phyloP scores from a whole-genome alignment of 2,797 vertebrate genomes.

The Molossus alvarezi region DNA sequence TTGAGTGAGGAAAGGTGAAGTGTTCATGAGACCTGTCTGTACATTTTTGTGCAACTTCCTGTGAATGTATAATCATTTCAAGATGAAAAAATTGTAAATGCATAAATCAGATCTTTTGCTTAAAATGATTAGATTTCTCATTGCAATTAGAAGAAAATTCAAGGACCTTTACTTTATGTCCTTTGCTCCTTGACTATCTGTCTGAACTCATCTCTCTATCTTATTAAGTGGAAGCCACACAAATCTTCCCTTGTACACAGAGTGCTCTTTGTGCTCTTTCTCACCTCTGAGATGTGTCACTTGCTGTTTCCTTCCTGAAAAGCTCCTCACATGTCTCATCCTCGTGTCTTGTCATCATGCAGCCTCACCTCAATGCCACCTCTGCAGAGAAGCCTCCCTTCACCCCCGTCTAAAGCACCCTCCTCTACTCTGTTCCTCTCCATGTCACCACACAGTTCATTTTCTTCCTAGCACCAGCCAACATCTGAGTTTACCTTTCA shows the following conservation, averaged over 20 bases:
- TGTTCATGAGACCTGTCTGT: background rate
- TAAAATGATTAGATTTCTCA: background rate
- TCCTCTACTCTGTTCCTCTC: background rate
- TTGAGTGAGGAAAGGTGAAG: background rate
- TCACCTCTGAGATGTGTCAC: background rate
- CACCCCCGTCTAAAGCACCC: background rate
- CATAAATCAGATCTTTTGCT: background rate
- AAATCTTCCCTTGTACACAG: background rate
- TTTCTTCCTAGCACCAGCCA: background rate
- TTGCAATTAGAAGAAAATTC: background rate
- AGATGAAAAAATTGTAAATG: background rate
- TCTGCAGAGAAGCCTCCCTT: background rate
- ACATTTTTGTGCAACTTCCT: background rate
- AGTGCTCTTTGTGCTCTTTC: background rate
- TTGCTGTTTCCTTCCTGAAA: constrained; percentile 12
- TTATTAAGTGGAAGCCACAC: background rate
- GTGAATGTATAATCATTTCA: background rate
- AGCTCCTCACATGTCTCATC: background rate
- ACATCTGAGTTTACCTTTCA: background rate
- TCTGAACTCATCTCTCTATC: background rate
- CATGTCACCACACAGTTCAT: background rate
- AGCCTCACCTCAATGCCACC: background rate
- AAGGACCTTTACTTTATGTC: background rate
- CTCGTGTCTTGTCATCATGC: background rate
- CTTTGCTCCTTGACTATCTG: background rate